Conservation (phyloP, 2,797 vertebrate genomes). For the Rhodeus uyekii region DNA sequence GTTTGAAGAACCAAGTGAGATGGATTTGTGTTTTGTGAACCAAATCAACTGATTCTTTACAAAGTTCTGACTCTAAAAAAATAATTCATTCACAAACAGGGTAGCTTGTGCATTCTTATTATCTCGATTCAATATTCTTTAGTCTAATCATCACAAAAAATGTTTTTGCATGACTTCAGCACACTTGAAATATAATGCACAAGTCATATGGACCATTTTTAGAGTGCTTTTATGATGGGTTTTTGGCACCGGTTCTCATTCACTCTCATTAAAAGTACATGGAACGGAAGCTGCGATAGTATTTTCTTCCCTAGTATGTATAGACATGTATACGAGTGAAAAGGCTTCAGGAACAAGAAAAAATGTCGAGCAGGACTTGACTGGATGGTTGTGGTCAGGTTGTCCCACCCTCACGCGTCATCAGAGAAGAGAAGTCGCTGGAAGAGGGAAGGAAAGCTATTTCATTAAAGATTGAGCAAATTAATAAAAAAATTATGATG, state of each 20-base stretch:
- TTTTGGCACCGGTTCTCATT: neutral
- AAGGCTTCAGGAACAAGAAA: neutral
- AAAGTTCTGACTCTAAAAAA: neutral
- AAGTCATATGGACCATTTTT: neutral
- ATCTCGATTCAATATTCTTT: neutral
- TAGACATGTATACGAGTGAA: neutral
- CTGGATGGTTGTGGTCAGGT: no score
- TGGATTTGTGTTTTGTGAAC: neutral
- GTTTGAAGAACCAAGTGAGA: neutral
- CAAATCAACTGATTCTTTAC: neutral
- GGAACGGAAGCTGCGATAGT: neutral
- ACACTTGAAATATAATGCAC: neutral
- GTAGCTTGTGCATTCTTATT: neutral
- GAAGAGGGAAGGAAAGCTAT: neutral
- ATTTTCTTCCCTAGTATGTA: neutral
- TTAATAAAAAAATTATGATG: no score
- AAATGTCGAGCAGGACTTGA: neutral
- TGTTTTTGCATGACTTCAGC: neutral
- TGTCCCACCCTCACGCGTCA: neutral
- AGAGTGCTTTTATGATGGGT: neutral
- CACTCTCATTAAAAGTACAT: neutral
- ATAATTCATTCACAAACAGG: neutral
- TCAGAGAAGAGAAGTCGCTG: neutral
- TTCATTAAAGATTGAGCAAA: neutral
- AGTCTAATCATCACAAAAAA: neutral